Evolutionary conservation across 1,140 invertebrate species (phyloP), one percentile per base, ranked within the genome.

Genomic region (Paramacrobiotus metropolitanus): DNA sequence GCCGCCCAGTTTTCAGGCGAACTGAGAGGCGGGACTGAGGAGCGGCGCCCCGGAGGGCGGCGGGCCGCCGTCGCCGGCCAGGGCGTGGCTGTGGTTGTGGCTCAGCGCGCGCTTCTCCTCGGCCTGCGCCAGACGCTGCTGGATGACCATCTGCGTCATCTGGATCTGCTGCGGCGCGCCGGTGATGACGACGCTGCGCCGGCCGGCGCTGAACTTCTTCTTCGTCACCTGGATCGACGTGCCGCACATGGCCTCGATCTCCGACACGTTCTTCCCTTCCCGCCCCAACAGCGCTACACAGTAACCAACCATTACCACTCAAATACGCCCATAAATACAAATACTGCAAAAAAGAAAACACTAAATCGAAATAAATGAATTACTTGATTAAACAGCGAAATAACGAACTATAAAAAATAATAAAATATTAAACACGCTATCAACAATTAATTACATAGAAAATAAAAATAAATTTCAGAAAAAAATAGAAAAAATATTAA

Each of bases 51-150:
- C 34, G 34, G 34, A 9, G 34, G n/a, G n/a, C 9, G n/a, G 34
- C 34, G 9, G 9, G 34, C n/a, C 34, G 34, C 9, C 9, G 34
- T 40, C 34, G 34, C 9, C 34, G 34, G n/a, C 34, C 34, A n/a
- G n/a, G n/a, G n/a, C n/a, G n/a, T n/a, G n/a, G n/a, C n/a, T n/a
- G n/a, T n/a, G 9, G n/a, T 40, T 40, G 9, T 40, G 9, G 34
- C 59, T 29, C 72, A 85, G 80, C 68, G 86, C 85, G 73, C 89
- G 80, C 77, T 93, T 93, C 65, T 83, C 78, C 79, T 94, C 88
- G 78, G 93, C 90, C 75, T 93, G 87, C 73, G 81, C 82, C 74
- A 95, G 89, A 75, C 87, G 84, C 76, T 91, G 87, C 76, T 93
- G 86, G 74, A 95, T 94, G 72, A 93, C 81, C 78, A 84, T 88